Base-by-base conservation (phyloP, 2,888 invertebrate species). In the Sericinus montela region DNA sequence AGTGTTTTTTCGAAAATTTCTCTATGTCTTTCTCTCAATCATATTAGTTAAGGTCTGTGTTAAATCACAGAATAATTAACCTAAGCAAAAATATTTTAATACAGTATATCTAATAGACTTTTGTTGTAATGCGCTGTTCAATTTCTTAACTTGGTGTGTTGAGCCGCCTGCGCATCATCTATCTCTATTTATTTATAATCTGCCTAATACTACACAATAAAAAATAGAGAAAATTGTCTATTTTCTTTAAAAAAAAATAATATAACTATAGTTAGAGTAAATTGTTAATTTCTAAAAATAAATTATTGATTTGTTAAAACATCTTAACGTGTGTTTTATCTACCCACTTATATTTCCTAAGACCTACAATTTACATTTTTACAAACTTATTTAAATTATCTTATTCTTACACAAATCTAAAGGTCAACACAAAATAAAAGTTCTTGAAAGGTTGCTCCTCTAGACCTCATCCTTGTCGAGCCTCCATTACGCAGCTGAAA, bases 211-310 rank as follows among this genome's bases (percentile, higher is more conserved):
- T 72, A 72, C 65, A 65, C 70, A 68, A 67, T 70, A 69, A 72
- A 68, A 68, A 69, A 32, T 62, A 65, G 40, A 44, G 67, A 67
- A 67, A 53, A 56, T 38, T 39, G 38, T 77, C 71, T 82, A 83
- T 83, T 84, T 85, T 84, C 76, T 70, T 79, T 79, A 84, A 75
- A 68, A 73, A n/a, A n/a, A 19, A 19, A 77, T 78, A 80, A 76
- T 70, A 65, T 63, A 65, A 57, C 51, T 57, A 73, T 59, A 48
- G 54, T 72, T 82, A 81, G 75, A 69, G 72, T 75, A 64, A 77
- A 78, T 72, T 81, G 80, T 85, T 86, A 75, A 79, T 82, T 86
- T 86, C 77, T 70, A 73, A 85, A 80, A 85, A 80, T 82, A 87
- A 71, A 86, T 75, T 79, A 84, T 78, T 79, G 71, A 80, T 86